Percentiles rank a stretch among this genome's conserved stretches.
These are phyloP conservation scores for Drosophila rufa DNA, from an alignment of 1,140 invertebrate species.

Conservation along the genomic window DNA sequence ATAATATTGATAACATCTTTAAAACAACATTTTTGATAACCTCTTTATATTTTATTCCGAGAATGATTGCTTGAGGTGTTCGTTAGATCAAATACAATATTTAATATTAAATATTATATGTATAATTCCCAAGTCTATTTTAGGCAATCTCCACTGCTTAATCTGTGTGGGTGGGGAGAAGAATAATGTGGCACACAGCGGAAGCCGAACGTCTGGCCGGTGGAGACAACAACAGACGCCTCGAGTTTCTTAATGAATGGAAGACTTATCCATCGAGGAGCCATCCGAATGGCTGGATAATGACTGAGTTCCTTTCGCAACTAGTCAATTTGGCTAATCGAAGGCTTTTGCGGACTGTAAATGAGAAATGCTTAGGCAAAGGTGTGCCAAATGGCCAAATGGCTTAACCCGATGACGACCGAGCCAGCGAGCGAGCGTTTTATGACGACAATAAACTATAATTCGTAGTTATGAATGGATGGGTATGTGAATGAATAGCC, in stretches of 20 bases:
- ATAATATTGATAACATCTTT: no score
- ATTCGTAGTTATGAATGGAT: slow-evolving; percentile 60
- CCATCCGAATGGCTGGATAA: slow-evolving; percentile 9
- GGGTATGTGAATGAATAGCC: slow-evolving; percentile 66
- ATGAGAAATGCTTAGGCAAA: slow-evolving; percentile 52
- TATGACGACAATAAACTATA: slow-evolving; percentile 75
- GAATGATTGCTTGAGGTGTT: no score
- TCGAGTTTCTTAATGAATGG: slow-evolving; percentile 52
- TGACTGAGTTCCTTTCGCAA: slow-evolving; percentile 27
- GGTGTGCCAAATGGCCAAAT: slow-evolving; percentile 57
- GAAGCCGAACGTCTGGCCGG: slow-evolving; percentile 45
- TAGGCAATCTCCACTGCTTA: slow-evolving; percentile 3
- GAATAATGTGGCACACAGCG: slow-evolving; percentile 53
- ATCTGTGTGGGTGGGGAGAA: slow-evolving; percentile 6
- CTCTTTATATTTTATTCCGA: no score
- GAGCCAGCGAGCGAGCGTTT: slow-evolving; percentile 39
- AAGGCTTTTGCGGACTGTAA: slow-evolving; percentile 51
- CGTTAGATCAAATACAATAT: no score
- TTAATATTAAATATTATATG: background rate
- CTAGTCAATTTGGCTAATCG: slow-evolving; percentile 74
- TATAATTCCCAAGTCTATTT: background rate
- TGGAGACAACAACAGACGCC: slow-evolving; percentile 36
- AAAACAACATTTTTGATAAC: no score
- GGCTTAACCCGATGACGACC: slow-evolving; percentile 36
- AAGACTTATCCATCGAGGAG: slow-evolving; percentile 24